These are phyloP conservation scores for Labeo catla DNA, from an alignment of 2,113 vertebrate genomes.

Conservation along the genomic window DNA sequence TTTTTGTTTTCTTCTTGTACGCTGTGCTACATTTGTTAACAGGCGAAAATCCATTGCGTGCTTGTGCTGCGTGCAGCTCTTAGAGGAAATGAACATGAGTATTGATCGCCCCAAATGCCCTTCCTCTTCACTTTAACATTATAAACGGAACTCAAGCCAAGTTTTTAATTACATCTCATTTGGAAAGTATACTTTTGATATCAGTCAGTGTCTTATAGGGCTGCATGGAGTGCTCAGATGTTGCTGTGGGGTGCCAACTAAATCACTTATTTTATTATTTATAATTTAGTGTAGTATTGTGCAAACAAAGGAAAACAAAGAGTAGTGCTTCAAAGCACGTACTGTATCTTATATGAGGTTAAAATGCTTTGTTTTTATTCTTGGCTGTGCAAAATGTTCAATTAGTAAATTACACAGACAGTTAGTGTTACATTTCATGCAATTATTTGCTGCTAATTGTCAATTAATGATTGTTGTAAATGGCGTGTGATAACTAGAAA, in stretches of 20 bases:
- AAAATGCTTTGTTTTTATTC: background rate
- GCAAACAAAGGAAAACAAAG: background rate
- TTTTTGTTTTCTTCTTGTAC: background rate
- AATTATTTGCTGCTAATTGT: conserved; percentile 49
- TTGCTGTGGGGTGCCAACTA: background rate
- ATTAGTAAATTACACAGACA: conserved; percentile 40
- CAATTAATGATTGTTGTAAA: conserved; percentile 44
- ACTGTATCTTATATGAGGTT: background rate
- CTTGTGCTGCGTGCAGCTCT: background rate
- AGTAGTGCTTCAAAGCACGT: background rate
- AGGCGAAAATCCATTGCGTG: conserved; percentile 36
- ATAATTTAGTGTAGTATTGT: no score
- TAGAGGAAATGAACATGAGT: conserved; percentile 30
- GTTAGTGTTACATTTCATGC: conserved; percentile 41
- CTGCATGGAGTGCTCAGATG: background rate
- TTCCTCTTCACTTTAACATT: conserved; percentile 14
- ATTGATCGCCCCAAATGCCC: conserved; percentile 1
- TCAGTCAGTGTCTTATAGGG: conserved; percentile 10
- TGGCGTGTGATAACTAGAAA: conserved; percentile 25
- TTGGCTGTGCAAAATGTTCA: background rate
- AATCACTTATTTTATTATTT: no score
- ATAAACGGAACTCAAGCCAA: conserved; percentile 26
- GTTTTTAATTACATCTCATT: conserved; percentile 43
- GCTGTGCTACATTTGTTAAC: conserved; percentile 24
- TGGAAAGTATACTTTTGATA: conserved; percentile 20